Base-by-base conservation (phyloP, 1,140 invertebrate genomes). In the Gonioctena quinquepunctata region DNA sequence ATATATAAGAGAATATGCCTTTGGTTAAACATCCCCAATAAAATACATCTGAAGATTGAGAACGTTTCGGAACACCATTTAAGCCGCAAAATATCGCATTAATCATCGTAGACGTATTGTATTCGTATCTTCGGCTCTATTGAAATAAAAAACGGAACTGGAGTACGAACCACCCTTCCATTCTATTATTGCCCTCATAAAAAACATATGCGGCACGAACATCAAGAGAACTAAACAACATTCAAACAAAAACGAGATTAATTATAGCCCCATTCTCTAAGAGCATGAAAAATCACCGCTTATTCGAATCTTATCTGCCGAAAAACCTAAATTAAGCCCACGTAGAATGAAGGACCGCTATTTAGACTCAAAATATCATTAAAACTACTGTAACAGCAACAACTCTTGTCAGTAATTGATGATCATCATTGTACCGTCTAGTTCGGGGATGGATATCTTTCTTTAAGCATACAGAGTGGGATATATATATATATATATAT, bases 381-480 rank as follows among this genome's bases (percentile, higher is more conserved):
- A 59, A 59, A 59, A 21, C n/a, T 42, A 42, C n/a, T 59, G 56
- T 22, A 59, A 59, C 56, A 5, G 56, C 56, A 26, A 59, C 56
- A 25, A 25, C 25, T 22, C n/a, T 23, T 26, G 56, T 59, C 56
- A 59, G 56, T 25, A 59, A 59, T 59, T 59, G 25, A 59, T 59
- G 56, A 59, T 56, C 52, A 23, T 23, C 21, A 56, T 56, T 56
- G 52, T 56, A 11, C 26, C 56, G 21, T 59, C 56, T 22, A 25
- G 21, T 59, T 59, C 8, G 56, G 25, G 16, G 23, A 59, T 22
- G 23, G 8, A 25, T 59, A 59, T 59, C 56, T 59, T 59, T 16
- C 25, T 59, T 23, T 59, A 59, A 59, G 26, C n/a, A 59, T 59
- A 59, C n/a, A n/a, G n/a, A n/a, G n/a, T n/a, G n/a, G n/a, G n/a